Base-by-base conservation (phyloP, 2,797 vertebrate genomes). In the Premnoplex brunnescens region DNA sequence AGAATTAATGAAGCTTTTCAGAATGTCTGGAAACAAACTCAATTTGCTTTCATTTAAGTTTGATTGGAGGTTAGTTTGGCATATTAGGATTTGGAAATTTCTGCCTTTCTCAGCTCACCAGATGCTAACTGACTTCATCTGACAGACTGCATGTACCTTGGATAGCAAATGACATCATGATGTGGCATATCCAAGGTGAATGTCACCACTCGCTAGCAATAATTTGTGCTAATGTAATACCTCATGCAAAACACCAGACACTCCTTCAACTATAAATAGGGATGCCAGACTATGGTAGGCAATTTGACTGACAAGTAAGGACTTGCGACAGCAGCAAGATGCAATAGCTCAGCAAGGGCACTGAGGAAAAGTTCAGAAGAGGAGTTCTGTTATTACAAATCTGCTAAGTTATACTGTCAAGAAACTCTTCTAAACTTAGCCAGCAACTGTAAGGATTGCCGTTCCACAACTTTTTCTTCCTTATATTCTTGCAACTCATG, bases 141-240 rank as follows among this genome's bases (percentile, higher is more conserved):
- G 91, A 93, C 91, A 96, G 58, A 28, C 49, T 68, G 36, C 64
- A 37, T 34, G 56, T 83, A 93, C 74, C 60, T 96, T 89, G 81
- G 69, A 37, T 62, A 89, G 84, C 60, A 89, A 96, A 89, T 95
- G 89, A 75, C 84, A 95, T 92, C 81, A 96, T 93, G 78, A 92
- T 83, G 56, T 94, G 81, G 23, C 81, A 83, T 13, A 72, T 85
- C 60, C 77, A 94, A 96, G 84, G 91, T 94, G 95, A 95, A 91
- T 93, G 95, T 92, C 89, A 96, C 75, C 84, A 80, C 72, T 88
- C 32, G 16, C 78, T 85, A 77, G 78, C 86, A 93, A 93, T 96
- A 96, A 89, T 94, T 96, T 93, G 67, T 96, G 91, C 56, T 94
- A 93, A 95, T 91, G 75, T 78, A 93, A 85, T 93, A 89, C 75